Base-by-base conservation (phyloP, 1,140 invertebrate genomes). In the Acyrthosiphon pisum region DNA sequence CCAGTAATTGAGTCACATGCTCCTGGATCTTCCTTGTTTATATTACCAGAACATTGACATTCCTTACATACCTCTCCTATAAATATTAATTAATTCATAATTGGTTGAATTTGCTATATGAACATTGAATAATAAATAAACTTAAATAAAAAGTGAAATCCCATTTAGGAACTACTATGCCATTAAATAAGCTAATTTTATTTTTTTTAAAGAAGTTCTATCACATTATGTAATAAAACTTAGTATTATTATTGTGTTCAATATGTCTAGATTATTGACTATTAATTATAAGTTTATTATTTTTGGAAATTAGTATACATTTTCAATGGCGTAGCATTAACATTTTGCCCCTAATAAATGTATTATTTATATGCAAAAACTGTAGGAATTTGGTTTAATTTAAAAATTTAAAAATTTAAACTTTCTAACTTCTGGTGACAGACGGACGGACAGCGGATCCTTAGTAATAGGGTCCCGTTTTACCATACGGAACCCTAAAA, bases 31-130 rank as follows among this genome's bases (percentile, higher is more conserved):
- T 96, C 96, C 0, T 97, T 95, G 95, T 99, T 97, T 76, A 99
- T 99, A 95, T 99, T 99, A 6, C 97, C 98, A 30, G 98, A 99
- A 95, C 99, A 99, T 92, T 98, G 96, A 95, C 99, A 99, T 3
- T 97, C 97, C 94, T 97, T 97, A 95, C 99, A 99, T 90, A 96
- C 96, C 91, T 98, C 98, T 30, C 97, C 98, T 95, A 94, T 56
- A 94, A 94, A 60, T 14, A 50, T 41, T 11, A 86, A 50, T 53
- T 53, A 23, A 93, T 83, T 76, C 14, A 35, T 18, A n/a, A 14
- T n/a, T 18, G n/a, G 22, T 76, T 76, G 14, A n/a, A 76, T 18
- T n/a, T 68, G 30, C 2, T 30, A 30, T 30, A 68, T 14, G 6
- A 30, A 68, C 60, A 30, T 68, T n/a, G 7, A 68, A 68, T 68